These are phyloP conservation scores for Eubucco bourcierii DNA, from an alignment of 2,113 vertebrate genomes.

Conservation along the genomic window DNA sequence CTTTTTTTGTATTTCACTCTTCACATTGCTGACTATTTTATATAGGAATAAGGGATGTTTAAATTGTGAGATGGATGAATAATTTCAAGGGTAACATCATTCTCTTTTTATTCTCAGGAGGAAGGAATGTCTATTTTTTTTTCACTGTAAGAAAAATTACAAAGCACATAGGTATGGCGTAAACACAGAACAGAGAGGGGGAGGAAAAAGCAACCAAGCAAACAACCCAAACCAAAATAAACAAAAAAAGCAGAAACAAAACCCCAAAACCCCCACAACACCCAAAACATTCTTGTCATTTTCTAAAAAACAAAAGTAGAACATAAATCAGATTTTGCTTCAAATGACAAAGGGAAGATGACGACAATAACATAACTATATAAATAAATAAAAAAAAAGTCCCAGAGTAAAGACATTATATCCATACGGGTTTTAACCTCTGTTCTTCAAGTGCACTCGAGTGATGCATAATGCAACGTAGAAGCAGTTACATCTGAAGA, in stretches of 20 bases:
- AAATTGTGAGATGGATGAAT: background rate
- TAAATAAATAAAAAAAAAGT: background rate
- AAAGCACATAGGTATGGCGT: background rate
- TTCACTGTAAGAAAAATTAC: background rate
- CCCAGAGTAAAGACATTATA: background rate
- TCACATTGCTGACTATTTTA: background rate
- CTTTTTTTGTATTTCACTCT: background rate
- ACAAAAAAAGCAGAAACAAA: background rate
- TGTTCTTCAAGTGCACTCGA: background rate
- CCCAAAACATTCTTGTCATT: background rate
- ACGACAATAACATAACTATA: background rate
- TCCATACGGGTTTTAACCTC: background rate
- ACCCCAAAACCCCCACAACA: too few species aligned
- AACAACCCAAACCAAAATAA: too few species aligned
- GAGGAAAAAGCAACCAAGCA: too few species aligned
- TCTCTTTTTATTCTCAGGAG: background rate
- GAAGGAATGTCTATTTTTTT: background rate
- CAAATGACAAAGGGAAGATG: background rate
- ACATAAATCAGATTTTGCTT: background rate
- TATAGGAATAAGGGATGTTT: background rate
- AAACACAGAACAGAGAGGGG: background rate
- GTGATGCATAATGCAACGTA: background rate
- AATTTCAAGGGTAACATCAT: background rate
- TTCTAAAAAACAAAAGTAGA: background rate
- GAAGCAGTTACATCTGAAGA: background rate